Evolutionary conservation across 2,113 vertebrate species (phyloP).

Genomic region (Mohoua ochrocephala): DNA sequence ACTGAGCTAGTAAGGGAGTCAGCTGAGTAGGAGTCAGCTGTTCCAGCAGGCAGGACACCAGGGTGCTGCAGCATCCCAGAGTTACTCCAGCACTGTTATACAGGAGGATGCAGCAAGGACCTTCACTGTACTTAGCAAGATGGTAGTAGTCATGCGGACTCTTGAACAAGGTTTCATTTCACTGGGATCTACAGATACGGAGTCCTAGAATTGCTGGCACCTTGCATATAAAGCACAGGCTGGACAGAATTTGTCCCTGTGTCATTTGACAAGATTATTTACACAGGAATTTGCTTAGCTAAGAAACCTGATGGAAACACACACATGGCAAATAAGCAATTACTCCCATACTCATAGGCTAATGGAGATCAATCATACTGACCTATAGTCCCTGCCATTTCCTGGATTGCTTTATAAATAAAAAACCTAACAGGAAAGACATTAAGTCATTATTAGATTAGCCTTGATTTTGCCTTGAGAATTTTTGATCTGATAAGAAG

Average conservation of each 20-base stretch:
- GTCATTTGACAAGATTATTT: neutral
- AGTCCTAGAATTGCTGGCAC: neutral
- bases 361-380: neutral
- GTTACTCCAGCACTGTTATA: neutral
- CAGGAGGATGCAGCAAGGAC: neutral
- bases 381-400: neutral
- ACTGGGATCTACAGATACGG: neutral
- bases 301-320: neutral
- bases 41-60: neutral
- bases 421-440: neutral
- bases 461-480: neutral
- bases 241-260: neutral
- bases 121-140: neutral
- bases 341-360: neutral
- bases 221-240: neutral
- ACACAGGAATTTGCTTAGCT: neutral
- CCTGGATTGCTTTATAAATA: neutral
- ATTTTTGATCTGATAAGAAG: neutral
- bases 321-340: neutral
- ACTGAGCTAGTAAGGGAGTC: too few relatives aligned
- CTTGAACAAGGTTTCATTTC: neutral
- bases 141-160: neutral
- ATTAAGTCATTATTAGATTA: neutral
- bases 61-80: neutral
- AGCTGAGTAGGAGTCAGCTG: neutral